Percentiles rank a stretch among this genome's conserved stretches.
phyloP scores from a whole-genome alignment of 2,888 invertebrate species.

The Tipula unca region DNA sequence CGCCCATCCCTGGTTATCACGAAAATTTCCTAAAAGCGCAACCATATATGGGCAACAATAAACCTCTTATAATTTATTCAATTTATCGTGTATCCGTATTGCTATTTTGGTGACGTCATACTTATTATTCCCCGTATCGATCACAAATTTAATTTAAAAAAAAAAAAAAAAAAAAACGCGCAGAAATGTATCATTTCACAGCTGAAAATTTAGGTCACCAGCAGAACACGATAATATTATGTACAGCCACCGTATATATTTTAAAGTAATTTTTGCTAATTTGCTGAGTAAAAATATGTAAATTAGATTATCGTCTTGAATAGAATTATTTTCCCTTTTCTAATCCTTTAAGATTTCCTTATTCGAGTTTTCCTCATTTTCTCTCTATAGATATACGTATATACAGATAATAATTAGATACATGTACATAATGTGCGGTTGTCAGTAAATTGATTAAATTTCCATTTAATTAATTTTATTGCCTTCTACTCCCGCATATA shows the following conservation, averaged over 20 bases:
- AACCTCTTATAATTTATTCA: too few relatives aligned
- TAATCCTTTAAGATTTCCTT: not conserved
- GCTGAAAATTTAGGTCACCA: not conserved
- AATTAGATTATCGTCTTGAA: not conserved
- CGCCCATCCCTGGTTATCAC: too few relatives aligned
- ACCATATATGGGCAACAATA: too few relatives aligned
- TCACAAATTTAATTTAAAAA: not conserved
- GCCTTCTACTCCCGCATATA: not conserved
- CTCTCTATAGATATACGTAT: not conserved
- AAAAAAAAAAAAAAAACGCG: too few relatives aligned
- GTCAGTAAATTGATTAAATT: not conserved
- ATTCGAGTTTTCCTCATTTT: not conserved
- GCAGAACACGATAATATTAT: not conserved
- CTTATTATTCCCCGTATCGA: not conserved
- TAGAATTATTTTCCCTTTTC: not conserved
- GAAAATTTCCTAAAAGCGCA: too few relatives aligned
- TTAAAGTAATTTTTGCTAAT: not conserved
- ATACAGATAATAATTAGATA: too few relatives aligned
- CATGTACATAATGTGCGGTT: too few relatives aligned
- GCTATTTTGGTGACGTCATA: not conserved
- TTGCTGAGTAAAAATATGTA: not conserved
- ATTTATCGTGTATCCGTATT: too few relatives aligned
- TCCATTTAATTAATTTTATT: not conserved
- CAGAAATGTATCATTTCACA: not conserved
- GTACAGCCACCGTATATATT: not conserved